These are phyloP conservation scores for roundworm (Caenorhabditis elegans) DNA, from an alignment of 1,140 invertebrate species.

Conservation along the genomic window WBcel235 BX284606.5:5236001-5236500, in stretches of 20 bases:
- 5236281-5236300: neutral
- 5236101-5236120: neutral
- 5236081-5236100: neutral
- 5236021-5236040: too few species aligned
- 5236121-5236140: neutral
- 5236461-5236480: neutral
- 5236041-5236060: conserved; percentile 13
- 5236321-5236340: neutral
- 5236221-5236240: neutral
- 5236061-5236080: neutral
- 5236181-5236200: too few species aligned
- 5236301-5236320: too few species aligned
- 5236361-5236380: neutral
- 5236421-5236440: neutral
- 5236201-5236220: neutral
- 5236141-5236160: neutral
- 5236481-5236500: neutral
- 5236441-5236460: neutral
- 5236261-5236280: neutral
- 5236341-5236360: neutral
- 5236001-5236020: too few species aligned
- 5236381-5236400: neutral
- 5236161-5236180: too few species aligned
- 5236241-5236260: neutral
- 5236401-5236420: neutral